Evolutionary conservation across 1,140 invertebrate species (phyloP).

Genomic region (Bacillus rossius): DNA sequence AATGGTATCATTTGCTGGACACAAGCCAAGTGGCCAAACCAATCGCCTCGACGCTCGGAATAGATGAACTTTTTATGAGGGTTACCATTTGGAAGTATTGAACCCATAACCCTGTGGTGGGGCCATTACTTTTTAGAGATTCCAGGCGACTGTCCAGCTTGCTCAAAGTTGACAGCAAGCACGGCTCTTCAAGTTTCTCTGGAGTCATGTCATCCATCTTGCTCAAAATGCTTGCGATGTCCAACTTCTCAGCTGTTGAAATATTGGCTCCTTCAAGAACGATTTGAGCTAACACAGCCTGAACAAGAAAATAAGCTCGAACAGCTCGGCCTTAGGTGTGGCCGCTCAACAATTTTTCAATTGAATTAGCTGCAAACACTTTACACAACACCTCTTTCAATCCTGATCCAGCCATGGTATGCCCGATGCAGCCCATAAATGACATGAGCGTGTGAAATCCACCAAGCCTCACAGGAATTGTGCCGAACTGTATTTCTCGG

Average conservation of each 20-base stretch:
- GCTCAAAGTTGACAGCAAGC: not conserved
- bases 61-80: constrained; percentile 3
- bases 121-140: constrained; percentile 2
- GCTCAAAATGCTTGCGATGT: not conserved
- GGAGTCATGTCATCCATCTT: not conserved
- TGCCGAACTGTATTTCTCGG: constrained; percentile 18
- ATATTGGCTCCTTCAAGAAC: not conserved
- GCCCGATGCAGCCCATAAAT: constrained; percentile 37
- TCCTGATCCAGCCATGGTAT: constrained; percentile 37
- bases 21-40: not conserved
- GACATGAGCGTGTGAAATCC: constrained; percentile 39
- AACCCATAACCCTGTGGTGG: not conserved
- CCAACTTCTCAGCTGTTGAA: not conserved
- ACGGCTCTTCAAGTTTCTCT: not conserved
- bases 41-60: not conserved
- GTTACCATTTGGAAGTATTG: constrained; percentile 5
- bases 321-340: not conserved
- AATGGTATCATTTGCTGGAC: not conserved
- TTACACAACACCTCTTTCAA: constrained; percentile 31
- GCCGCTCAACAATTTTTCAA: constrained; percentile 32
- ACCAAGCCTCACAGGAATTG: constrained; percentile 19
- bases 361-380: constrained; percentile 31
- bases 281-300: not conserved
- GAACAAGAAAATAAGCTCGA: not conserved
- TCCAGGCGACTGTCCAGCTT: not conserved